Percentiles rank a stretch among this genome's conserved stretches.
Conservation (phyloP, 2,888 invertebrate genomes). For the Endomychus coccineus region DNA sequence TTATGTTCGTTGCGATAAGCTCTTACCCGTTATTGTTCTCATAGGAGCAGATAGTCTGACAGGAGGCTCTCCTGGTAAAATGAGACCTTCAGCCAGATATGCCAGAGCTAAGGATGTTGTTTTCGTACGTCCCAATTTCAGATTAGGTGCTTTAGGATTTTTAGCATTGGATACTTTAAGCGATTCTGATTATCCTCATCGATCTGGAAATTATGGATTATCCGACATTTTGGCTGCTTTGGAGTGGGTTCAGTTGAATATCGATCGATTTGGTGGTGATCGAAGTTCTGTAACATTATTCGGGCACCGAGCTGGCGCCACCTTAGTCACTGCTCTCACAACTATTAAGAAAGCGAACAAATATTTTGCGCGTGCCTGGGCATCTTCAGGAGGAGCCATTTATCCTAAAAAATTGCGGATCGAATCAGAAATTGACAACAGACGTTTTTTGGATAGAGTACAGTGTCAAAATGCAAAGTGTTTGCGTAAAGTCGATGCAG, state of each 20-base stretch:
- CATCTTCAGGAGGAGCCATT: slow-evolving; percentile 68
- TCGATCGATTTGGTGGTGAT: slow-evolving; percentile 78
- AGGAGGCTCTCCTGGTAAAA: slow-evolving; percentile 65
- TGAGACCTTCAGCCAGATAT: slow-evolving; percentile 68
- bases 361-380: slow-evolving; percentile 71
- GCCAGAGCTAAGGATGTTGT: slow-evolving; percentile 73
- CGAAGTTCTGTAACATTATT: slow-evolving; percentile 69
- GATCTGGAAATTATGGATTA: slow-evolving; percentile 80
- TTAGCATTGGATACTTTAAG: slow-evolving; percentile 66
- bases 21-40: slow-evolving; percentile 74
- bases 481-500: slow-evolving; percentile 47
- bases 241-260: slow-evolving; percentile 74
- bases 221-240: slow-evolving; percentile 71
- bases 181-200: slow-evolving; percentile 60
- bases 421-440: slow-evolving; percentile 55
- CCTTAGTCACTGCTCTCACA: slow-evolving; percentile 67
- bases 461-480: slow-evolving; percentile 49
- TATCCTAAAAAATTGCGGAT: slow-evolving; percentile 59
- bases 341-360: slow-evolving; percentile 53
- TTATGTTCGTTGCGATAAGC: slow-evolving; percentile 68
- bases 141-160: slow-evolving; percentile 60
- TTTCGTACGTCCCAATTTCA: slow-evolving; percentile 81
- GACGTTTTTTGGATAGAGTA: slow-evolving; percentile 51
- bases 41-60: slow-evolving; percentile 73
- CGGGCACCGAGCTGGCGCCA: slow-evolving; percentile 78